Evolutionary conservation across 2,113 vertebrate genomes (phyloP), one percentile per base, ranked within the genome.

Genomic region (Phaethon lepturus): DNA sequence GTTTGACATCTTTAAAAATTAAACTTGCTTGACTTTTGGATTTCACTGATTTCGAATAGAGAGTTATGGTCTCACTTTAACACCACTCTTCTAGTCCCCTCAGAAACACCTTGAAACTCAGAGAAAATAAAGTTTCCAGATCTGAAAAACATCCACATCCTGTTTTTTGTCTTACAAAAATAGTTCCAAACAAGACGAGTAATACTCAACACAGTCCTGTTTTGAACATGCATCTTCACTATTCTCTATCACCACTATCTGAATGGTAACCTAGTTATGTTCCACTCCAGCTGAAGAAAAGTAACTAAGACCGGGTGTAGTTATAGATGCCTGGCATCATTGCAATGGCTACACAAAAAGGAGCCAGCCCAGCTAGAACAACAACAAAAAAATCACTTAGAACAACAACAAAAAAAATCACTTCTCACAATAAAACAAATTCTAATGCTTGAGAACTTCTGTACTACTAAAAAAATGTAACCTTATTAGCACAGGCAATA

Each of bases 201-300:
- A 81, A 77, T 35, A 69, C 69, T 58, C 16, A 83, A 77, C 20
- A 50, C 11, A 76, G 11, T 84, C 23, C 26, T 83, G 15, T 69
- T 64, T 40, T 29, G n/a, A 91, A 86, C 10, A 42, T 4, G 14
- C 12, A 86, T 31, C 14, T 60, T 69, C 31, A 83, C 23, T 52
- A 60, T 8, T 45, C 31, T 3, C 0, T 8, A 59, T 10, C 3
- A 2, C 9, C 13, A 9, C 66, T 71, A 19, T 4, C 17, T 52
- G 59, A 80, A 75, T 3, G 7, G 44, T 44, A 60, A 64, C 20
- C 33, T n/a, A 68, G 19, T 25, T 66, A 40, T 2, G 3, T n/a
- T 28, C 24, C 75, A 76, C 31, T 75, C 5, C 20, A 4, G 4
- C 6, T 35, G 19, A 66, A 60, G 58, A 52, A 50, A 72, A 78